Percentiles rank a stretch among this genome's conserved stretches.
Conservation (phyloP, 2,113 vertebrate genomes). For the Notechis scutatus region DNA sequence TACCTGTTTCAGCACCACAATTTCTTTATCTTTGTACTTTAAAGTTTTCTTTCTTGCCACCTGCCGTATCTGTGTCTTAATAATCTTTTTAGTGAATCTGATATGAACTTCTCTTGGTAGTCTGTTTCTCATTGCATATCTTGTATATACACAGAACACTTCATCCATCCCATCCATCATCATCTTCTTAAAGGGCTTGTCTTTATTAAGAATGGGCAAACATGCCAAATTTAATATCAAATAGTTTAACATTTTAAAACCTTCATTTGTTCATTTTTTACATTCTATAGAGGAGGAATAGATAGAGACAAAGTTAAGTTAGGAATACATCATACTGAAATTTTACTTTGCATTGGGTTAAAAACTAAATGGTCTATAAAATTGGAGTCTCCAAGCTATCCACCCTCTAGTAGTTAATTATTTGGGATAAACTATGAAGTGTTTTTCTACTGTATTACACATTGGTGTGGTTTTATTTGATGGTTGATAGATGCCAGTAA, state of each 20-base stretch:
- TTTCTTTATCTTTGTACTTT: no score
- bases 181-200: neutral
- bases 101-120: no score
- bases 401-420: neutral
- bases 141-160: no score
- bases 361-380: neutral
- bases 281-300: neutral
- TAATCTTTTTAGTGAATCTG: no score
- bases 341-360: neutral
- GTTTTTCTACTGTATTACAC: neutral
- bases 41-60: no score
- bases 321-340: neutral
- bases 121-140: no score
- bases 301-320: neutral
- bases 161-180: no score
- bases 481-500: neutral
- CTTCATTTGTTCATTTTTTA: neutral
- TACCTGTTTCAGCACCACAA: no score
- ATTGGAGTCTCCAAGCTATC: neutral
- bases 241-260: neutral
- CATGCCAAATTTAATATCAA: neutral
- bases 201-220: neutral
- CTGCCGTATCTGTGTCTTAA: no score
- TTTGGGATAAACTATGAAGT: neutral
- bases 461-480: neutral